A percentile compares a stretch with the other conserved stretches of the same genome.
Conservation (phyloP, 2,797 vertebrate genomes). For the Semaprochilodus insignis region DNA sequence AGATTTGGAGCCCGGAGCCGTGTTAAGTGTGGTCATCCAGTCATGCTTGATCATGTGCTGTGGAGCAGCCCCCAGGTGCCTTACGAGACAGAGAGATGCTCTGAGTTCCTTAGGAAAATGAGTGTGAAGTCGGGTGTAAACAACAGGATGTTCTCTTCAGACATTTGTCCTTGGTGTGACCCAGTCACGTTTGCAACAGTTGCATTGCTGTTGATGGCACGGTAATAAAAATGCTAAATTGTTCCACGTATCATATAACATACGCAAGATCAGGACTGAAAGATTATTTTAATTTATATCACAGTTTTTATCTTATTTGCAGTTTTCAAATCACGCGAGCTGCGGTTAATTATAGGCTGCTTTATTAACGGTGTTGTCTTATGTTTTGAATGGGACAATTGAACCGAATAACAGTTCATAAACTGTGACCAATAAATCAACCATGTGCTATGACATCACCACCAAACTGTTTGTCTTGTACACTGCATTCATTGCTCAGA, state of each 20-base stretch:
- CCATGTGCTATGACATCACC: too few relatives aligned
- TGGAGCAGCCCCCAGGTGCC: not conserved
- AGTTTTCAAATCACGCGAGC: too few relatives aligned
- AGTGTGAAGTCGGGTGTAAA: not conserved
- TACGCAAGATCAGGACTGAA: too few relatives aligned
- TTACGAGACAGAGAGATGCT: not conserved
- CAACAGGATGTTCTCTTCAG: not conserved
- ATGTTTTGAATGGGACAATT: too few relatives aligned
- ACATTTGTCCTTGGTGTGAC: not conserved
- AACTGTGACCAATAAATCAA: too few relatives aligned
- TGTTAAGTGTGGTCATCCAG: slow-evolving; percentile 43
- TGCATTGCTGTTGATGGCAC: not conserved
- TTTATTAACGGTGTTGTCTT: too few relatives aligned
- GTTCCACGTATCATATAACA: not conserved
- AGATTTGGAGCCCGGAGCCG: slow-evolving; percentile 31
- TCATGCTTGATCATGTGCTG: slow-evolving; percentile 45
- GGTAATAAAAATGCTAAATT: not conserved
- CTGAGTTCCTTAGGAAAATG: not conserved
- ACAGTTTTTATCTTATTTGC: too few relatives aligned
- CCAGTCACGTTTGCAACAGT: not conserved
- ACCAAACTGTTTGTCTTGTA: too few relatives aligned
- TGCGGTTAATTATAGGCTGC: too few relatives aligned
- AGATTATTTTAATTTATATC: too few relatives aligned
- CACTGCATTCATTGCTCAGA: too few relatives aligned
- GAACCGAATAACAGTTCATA: too few relatives aligned